Base-by-base conservation (phyloP, 1,140 invertebrate species). In the Drosophila micromelanica region DNA sequence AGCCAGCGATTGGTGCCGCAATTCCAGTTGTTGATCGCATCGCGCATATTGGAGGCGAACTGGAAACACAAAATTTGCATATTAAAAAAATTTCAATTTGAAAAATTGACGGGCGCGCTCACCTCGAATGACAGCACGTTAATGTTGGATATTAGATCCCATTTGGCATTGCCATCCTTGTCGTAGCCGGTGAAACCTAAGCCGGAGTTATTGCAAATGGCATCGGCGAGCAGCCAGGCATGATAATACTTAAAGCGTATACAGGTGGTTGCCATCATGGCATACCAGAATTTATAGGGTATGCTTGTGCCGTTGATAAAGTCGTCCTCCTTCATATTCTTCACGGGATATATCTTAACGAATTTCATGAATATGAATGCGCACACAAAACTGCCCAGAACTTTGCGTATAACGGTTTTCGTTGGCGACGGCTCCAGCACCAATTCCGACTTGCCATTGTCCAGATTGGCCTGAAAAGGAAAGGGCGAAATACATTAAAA, bases 201-300 rank as follows among this genome's bases (percentile, higher is more conserved):
- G 2, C 98, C 98, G 7, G 96, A 96, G 86, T 97, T 96, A 92
- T 99, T 99, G 91, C 97, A 98, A 75, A 98, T 96, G 1, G 97
- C 96, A 92, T 99, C 98, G 8, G 97, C 97, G 48, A 99, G 93
- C 37, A 97, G 94, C 98, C 98, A 99, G 3, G 98, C 98, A 91
- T 98, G 97, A 93, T 99, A 99, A 93, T 99, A 99, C 93, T 99
- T 99, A 90, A 96, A 96, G 65, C 98, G 94, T 62, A 96, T 95
- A 38, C 96, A 93, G 73, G 96, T 94, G 27, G 97, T 97, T 15
- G 95, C 94, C 40, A 97, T 92, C 79, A 96, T 94, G 63, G 98
- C 93, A 92, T 96, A 99, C 93, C 95, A 95, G 42, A 91, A 90
- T 65, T 91, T 92, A 60, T 92, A 92, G 5, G 93, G 32, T 20